Conservation (phyloP, 1,140 invertebrate genomes). For the Aphaenogaster floridana region DNA sequence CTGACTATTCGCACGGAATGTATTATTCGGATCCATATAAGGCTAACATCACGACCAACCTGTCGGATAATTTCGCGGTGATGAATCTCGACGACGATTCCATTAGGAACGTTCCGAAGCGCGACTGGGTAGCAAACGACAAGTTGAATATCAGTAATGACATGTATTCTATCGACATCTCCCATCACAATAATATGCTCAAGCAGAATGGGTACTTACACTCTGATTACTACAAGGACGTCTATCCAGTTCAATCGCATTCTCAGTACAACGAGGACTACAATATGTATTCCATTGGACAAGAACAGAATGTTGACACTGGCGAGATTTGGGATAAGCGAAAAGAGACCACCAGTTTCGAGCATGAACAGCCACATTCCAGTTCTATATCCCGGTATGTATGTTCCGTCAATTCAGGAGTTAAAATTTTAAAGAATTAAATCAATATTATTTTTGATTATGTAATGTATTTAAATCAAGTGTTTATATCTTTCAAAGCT, state of each 20-base stretch:
- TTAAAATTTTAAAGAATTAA: conserved; percentile 15
- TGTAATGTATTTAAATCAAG: too few relatives aligned
- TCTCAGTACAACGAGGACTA: conserved; percentile 83
- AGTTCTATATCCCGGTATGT: conserved; percentile 86
- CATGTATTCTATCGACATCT: conserved; percentile 82
- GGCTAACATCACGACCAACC: conserved; percentile 80
- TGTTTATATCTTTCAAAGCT: not conserved
- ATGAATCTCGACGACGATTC: conserved; percentile 83
- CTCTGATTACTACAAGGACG: conserved; percentile 84
- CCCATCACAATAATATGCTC: conserved; percentile 81
- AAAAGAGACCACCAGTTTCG: conserved; percentile 91
- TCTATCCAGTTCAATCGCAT: conserved; percentile 81
- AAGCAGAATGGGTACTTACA: conserved; percentile 84
- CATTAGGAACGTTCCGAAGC: conserved; percentile 79
- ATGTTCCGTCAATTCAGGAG: conserved; percentile 14
- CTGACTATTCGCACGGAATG: conserved; percentile 82
- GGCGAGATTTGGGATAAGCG: conserved; percentile 87
- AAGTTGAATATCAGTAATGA: conserved; percentile 83
- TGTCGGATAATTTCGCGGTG: conserved; percentile 83
- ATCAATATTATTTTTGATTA: not conserved
- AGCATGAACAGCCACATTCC: conserved; percentile 89
- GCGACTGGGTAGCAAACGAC: conserved; percentile 81
- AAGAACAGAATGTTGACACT: conserved; percentile 86
- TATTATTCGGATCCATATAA: conserved; percentile 85
- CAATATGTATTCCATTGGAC: conserved; percentile 82